A percentile compares a stretch with the other conserved stretches of the same genome.
These are phyloP conservation scores for Merluccius polli DNA, from an alignment of 2,797 vertebrate genomes.

Conservation along the genomic window DNA sequence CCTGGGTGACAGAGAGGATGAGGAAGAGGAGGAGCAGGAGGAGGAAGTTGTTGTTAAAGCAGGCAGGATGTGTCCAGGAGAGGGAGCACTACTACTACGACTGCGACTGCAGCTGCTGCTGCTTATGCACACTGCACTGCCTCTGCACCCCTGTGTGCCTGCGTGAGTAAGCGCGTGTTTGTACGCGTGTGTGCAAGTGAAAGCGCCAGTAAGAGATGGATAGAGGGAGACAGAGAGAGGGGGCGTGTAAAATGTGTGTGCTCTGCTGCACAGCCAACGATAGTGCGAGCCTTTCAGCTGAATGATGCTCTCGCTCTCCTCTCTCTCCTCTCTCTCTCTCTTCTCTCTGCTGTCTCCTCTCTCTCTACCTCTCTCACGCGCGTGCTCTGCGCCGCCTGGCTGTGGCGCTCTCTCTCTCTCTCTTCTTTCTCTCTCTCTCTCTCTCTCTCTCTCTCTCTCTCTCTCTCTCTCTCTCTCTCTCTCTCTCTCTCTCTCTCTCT, in stretches of 20 bases:
- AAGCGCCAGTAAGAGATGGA: slow-evolving; percentile 47
- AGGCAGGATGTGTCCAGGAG: slow-evolving; percentile 56
- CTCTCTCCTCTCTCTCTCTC: slow-evolving; percentile 40
- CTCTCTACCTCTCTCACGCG: slow-evolving; percentile 27
- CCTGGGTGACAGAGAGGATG: slow-evolving; percentile 49
- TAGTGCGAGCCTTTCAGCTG: slow-evolving; percentile 67
- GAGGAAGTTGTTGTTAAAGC: slow-evolving; percentile 46
- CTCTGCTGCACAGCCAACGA: slow-evolving; percentile 73
- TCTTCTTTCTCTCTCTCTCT: slow-evolving; percentile 34
- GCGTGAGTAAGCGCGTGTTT: slow-evolving; percentile 35
- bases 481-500: slow-evolving; percentile 35
- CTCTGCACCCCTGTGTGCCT: slow-evolving; percentile 57
- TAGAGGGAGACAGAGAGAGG: slow-evolving; percentile 60
- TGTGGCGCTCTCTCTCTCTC: slow-evolving; percentile 48
- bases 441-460: slow-evolving; percentile 33
- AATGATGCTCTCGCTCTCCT: slow-evolving; percentile 65
- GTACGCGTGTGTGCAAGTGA: slow-evolving; percentile 40
- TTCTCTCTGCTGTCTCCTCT: slow-evolving; percentile 46
- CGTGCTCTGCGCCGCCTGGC: slow-evolving; percentile 53
- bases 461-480: slow-evolving; percentile 40
- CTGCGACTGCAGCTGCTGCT: slow-evolving; percentile 9
- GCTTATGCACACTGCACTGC: slow-evolving; percentile 64
- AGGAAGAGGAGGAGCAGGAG: slow-evolving; percentile 33
- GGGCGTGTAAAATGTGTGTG: slow-evolving; percentile 73
- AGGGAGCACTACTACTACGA: slow-evolving; percentile 43